Conservation (phyloP, 2,113 vertebrate species). For the Caloenas nicobarica region DNA sequence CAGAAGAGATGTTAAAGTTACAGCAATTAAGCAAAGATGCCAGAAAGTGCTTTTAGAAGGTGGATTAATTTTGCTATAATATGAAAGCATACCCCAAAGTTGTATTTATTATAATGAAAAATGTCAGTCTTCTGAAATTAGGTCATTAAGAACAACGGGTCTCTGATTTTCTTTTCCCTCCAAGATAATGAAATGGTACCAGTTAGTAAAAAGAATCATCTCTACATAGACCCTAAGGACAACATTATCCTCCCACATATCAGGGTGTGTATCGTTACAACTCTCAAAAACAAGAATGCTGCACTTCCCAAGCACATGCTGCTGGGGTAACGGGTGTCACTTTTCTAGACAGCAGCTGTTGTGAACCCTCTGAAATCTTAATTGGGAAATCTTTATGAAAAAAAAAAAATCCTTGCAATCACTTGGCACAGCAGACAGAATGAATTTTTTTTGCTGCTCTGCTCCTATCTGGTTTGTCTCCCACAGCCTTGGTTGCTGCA, state of each 20-base stretch:
- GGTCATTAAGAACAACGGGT: not conserved
- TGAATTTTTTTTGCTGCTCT: fast-evolving
- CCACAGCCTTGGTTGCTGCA: fast-evolving
- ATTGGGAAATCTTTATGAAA: not conserved
- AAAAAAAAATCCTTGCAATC: not conserved
- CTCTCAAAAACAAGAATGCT: not conserved
- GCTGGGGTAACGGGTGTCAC: not conserved
- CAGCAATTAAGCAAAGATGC: not conserved
- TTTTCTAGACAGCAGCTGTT: not conserved
- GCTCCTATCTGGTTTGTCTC: not conserved
- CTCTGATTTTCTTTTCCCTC: not conserved
- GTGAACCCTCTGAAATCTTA: not conserved
- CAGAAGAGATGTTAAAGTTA: not conserved
- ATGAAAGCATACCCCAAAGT: not conserved
- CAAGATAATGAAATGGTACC: not conserved
- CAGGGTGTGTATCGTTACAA: fast-evolving
- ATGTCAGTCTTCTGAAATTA: not conserved
- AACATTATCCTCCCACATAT: not conserved
- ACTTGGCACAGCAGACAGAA: not conserved
- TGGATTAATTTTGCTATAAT: not conserved
- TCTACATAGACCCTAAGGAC: not conserved
- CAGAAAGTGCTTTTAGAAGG: not conserved
- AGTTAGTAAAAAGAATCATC: not conserved
- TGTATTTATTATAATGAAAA: not conserved
- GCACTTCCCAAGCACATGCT: not conserved